These are phyloP conservation scores for Capitulum mitella DNA, from an alignment of 2,888 invertebrate genomes.

Conservation along the genomic window DNA sequence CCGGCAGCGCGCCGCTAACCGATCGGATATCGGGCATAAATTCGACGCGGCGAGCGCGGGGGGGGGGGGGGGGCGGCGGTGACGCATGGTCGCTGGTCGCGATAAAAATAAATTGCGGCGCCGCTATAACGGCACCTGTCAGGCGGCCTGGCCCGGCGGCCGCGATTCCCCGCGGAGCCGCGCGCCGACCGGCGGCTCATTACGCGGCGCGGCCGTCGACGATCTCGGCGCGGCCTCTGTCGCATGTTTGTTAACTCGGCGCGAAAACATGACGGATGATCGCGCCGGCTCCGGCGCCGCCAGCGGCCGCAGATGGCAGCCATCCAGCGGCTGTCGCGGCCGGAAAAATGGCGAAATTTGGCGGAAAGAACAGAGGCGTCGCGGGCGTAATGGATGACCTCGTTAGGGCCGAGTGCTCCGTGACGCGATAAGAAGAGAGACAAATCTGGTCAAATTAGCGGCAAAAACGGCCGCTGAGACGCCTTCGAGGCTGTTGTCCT, in stretches of 20 bases:
- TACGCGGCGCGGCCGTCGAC: background rate
- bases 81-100: no score
- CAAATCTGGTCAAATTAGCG: constrained; percentile 21
- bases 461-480: background rate
- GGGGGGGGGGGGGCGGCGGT: no score
- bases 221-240: background rate
- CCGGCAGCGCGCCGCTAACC: no score
- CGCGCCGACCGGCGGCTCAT: no score
- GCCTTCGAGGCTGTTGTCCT: background rate
- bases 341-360: constrained; percentile 10
- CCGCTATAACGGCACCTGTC: no score
- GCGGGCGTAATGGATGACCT: background rate
- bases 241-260: background rate
- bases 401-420: background rate
- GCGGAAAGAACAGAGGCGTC: constrained; percentile 19
- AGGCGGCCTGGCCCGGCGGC: no score
- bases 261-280: constrained; percentile 19
- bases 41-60: no score
- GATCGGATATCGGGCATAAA: no score
- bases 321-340: background rate
- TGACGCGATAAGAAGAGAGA: background rate
- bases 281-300: background rate
- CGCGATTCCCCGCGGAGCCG: no score
- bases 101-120: no score
- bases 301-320: constrained; percentile 7